Base-by-base conservation (phyloP, 2,888 invertebrate genomes). In the Phania funesta region DNA sequence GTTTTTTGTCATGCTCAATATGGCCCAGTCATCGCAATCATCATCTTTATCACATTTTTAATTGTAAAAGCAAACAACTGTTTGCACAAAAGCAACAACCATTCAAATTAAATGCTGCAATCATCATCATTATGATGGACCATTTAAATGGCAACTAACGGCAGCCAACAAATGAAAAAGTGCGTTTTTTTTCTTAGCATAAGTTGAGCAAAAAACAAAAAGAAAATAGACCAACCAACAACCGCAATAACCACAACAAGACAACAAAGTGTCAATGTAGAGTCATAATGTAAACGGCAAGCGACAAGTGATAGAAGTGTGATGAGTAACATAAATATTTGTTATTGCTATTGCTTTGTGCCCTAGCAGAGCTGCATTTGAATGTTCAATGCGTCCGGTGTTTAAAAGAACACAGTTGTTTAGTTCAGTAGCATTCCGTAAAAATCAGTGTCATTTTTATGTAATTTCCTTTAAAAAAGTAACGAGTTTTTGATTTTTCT, bases 111-210 rank as follows among this genome's bases (percentile, higher is more conserved):
- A 56, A 22, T 16, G 16, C 22, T 58, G 8, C 46, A 54, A 54
- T 24, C 60, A 64, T 32, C 41, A 46, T 44, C n/a, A 44, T 46
- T 26, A 54, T 74, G 54, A 54, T 20, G 48, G 54, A 56, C 22
- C 62, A 64, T 48, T 64, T 54, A 38, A 70, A 46, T 46, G 46
- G 22, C 26, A 77, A 56, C 62, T 70, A 56, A 35, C 62, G 77
- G 48, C 41, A 32, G 16, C 48, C 50, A 22, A 46, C 0, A 3
- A 35, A 65, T 38, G 18, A 29, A 46, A 24, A 24, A 26, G 22
- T 77, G 50, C n/a, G 35, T 38, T 13, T 35, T 65, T 56, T 75
- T 67, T 54, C 18, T 38, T 22, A 67, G n/a, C 35, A 48, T 46
- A n/a, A n/a, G n/a, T 56, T 65, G 3, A 3, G 24, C 22, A 8